phyloP scores from a whole-genome alignment of 2,888 invertebrate genomes.

The Trilocha varians region DNA sequence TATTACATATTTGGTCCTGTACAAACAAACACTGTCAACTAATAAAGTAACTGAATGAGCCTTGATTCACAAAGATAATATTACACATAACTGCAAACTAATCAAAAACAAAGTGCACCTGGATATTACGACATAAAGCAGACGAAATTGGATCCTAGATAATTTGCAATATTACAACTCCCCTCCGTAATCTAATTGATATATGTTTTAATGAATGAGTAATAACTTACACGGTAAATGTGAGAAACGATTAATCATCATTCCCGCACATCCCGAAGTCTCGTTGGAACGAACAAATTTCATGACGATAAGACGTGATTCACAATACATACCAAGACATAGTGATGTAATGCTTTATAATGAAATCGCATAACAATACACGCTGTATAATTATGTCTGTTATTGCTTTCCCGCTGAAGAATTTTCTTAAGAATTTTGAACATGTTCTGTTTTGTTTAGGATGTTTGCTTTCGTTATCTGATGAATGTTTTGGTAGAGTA shows the following conservation, averaged over 20 bases:
- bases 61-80: too few species aligned
- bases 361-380: neutral
- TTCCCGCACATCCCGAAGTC: conserved; percentile 15
- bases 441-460: neutral
- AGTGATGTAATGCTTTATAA: neutral
- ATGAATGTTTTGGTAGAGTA: conserved; percentile 20
- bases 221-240: neutral
- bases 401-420: neutral
- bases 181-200: too few species aligned
- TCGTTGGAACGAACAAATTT: too few species aligned
- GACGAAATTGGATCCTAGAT: too few species aligned
- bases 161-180: too few species aligned
- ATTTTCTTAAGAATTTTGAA: neutral
- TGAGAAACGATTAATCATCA: neutral
- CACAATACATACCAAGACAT: conserved; percentile 7
- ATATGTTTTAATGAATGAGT: conserved; percentile 6
- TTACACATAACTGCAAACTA: too few species aligned
- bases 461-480: conserved; percentile 27
- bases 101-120: too few species aligned
- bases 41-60: too few species aligned
- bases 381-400: neutral
- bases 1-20: too few species aligned
- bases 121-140: too few species aligned
- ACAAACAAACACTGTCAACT: too few species aligned
- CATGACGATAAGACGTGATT: neutral